phyloP scores from a whole-genome alignment of 2,888 invertebrate species.

The Apocheima hispidaria region DNA sequence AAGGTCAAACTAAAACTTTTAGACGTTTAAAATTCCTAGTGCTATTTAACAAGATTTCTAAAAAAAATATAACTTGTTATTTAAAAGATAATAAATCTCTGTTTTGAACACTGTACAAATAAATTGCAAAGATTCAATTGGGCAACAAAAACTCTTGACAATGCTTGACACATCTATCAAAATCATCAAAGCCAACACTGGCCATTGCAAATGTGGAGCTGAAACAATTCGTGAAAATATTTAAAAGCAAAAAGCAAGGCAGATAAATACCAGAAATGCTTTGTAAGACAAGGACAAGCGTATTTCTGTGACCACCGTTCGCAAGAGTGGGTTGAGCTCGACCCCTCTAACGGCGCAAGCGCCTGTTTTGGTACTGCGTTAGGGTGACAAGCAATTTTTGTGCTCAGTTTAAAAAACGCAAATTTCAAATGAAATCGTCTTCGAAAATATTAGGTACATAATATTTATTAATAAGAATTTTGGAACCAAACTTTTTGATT shows the following conservation, averaged over 20 bases:
- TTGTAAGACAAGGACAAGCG: slow-evolving; percentile 69
- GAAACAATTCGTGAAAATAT: slow-evolving; percentile 48
- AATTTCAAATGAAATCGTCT: too few relatives aligned
- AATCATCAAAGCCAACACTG: slow-evolving; percentile 21
- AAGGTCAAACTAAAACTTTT: not conserved
- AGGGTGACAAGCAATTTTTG: slow-evolving; percentile 74
- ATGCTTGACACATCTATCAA: slow-evolving; percentile 32
- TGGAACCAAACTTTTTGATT: too few relatives aligned
- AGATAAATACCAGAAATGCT: slow-evolving; percentile 53
- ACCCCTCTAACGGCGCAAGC: slow-evolving; percentile 74
- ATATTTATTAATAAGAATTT: too few relatives aligned
- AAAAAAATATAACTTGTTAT: not conserved
- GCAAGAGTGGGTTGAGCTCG: slow-evolving; percentile 75
- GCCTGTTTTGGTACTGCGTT: slow-evolving; percentile 73
- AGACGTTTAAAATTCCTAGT: too few relatives aligned
- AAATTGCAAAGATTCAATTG: slow-evolving; percentile 8
- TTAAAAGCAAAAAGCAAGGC: slow-evolving; percentile 53
- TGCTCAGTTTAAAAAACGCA: not conserved
- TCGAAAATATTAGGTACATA: too few relatives aligned
- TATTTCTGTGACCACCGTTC: slow-evolving; percentile 62
- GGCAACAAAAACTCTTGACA: slow-evolving; percentile 17
- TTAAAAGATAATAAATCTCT: not conserved
- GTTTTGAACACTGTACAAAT: not conserved
- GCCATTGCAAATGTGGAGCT: slow-evolving; percentile 46
- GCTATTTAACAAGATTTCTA: not conserved